A percentile compares a stretch with the other conserved stretches of the same genome.
These are phyloP conservation scores for Drosophila rhopaloa DNA, from an alignment of 1,140 invertebrate species.

Conservation along the genomic window DNA sequence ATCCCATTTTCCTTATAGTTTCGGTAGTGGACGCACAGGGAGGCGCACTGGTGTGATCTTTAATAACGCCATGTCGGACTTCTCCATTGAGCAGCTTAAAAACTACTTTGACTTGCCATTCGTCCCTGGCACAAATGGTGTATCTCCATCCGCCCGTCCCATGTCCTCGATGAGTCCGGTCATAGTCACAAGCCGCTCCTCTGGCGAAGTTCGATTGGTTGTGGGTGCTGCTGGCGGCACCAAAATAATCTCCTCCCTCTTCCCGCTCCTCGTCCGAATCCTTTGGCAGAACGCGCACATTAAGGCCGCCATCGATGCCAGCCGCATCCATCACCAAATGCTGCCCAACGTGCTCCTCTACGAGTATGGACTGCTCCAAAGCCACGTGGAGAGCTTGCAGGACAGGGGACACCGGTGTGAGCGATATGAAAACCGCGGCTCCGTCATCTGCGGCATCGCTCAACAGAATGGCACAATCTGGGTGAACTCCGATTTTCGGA, in stretches of 20 bases:
- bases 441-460: conserved; percentile 90
- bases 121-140: conserved; percentile 90
- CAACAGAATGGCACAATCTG: conserved; percentile 87
- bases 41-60: conserved; percentile 93
- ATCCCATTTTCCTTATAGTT: conserved; percentile 40
- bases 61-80: conserved; percentile 98
- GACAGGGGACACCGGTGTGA: conserved; percentile 88
- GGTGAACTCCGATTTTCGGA: conserved; percentile 93
- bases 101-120: conserved; percentile 92
- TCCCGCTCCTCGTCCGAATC: conserved; percentile 89
- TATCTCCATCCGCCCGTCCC: conserved; percentile 92
- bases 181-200: conserved; percentile 90
- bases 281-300: conserved; percentile 91
- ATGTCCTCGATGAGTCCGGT: conserved; percentile 97
- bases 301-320: conserved; percentile 92
- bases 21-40: conserved; percentile 75
- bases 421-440: conserved; percentile 88
- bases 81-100: conserved; percentile 90
- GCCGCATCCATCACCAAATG: conserved; percentile 97
- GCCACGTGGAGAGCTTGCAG: conserved; percentile 88
- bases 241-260: conserved; percentile 93
- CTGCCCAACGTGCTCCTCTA: conserved; percentile 93
- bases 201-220: conserved; percentile 91
- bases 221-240: conserved; percentile 97
- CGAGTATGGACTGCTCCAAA: conserved; percentile 88